phyloP scores from a whole-genome alignment of 2,797 vertebrate species.

The Darevskia nairensis region DNA sequence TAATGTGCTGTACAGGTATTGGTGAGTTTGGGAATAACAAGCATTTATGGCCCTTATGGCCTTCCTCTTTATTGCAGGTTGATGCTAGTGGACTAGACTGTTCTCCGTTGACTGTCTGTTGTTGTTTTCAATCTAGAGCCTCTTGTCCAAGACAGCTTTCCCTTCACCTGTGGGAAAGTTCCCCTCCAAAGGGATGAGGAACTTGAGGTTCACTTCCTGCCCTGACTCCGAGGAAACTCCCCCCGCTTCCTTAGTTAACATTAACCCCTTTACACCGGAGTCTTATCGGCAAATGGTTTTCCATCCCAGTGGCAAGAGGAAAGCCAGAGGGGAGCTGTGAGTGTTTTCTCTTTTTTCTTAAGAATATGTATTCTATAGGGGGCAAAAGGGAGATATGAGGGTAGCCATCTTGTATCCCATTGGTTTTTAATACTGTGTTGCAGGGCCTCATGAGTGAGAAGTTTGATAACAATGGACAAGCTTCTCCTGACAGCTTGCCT shows the following conservation, averaged over 20 bases:
- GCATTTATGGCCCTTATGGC: not conserved
- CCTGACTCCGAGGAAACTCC: constrained; percentile 67
- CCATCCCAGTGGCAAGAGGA: constrained; percentile 75
- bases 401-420: not conserved
- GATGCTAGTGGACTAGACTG: not conserved
- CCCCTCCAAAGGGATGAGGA: constrained; percentile 71
- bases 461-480: not conserved
- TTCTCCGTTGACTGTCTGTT: not conserved
- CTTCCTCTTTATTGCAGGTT: not conserved
- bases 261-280: constrained; percentile 95
- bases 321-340: constrained; percentile 78
- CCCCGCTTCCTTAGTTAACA: constrained; percentile 84
- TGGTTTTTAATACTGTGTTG: not conserved
- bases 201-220: constrained; percentile 69
- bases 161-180: constrained; percentile 77
- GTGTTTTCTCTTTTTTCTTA: constrained; percentile 42
- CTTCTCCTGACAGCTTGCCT: not conserved
- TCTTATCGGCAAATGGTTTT: constrained; percentile 80
- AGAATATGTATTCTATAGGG: not conserved
- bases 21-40: not conserved
- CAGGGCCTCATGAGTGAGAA: not conserved
- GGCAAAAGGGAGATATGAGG: not conserved
- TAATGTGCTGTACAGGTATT: not conserved
- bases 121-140: constrained; percentile 77
- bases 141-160: constrained; percentile 82